A percentile compares a stretch with the other conserved stretches of the same genome.
These are phyloP conservation scores for Chironomus tentans DNA, from an alignment of 2,888 invertebrate genomes.

Conservation along the genomic window DNA sequence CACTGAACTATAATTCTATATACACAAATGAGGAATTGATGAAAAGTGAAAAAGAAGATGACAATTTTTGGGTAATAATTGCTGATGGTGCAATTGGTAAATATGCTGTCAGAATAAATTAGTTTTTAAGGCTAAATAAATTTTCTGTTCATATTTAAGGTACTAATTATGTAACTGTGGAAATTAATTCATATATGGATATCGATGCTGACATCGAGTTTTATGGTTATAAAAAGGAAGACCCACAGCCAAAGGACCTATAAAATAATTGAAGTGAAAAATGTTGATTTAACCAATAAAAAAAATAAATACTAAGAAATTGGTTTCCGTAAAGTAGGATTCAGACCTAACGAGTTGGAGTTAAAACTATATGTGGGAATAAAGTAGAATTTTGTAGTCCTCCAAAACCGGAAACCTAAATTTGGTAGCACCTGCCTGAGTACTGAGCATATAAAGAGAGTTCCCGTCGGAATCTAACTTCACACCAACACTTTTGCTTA, in stretches of 20 bases:
- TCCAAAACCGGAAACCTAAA: too few relatives aligned
- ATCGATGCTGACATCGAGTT: conserved; percentile 21
- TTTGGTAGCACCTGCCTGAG: too few relatives aligned
- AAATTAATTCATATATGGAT: conserved; percentile 15
- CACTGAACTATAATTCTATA: conserved; percentile 12
- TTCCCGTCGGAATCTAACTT: too few relatives aligned
- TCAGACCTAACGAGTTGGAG: too few relatives aligned
- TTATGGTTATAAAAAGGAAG: conserved; percentile 1
- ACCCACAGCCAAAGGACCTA: neutral
- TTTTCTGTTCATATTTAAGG: neutral
- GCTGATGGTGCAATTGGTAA: neutral
- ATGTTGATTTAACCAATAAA: too few relatives aligned
- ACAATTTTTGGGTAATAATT: conserved; percentile 7
- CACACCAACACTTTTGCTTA: too few relatives aligned
- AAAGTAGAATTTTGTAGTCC: too few relatives aligned
- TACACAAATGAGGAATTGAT: neutral
- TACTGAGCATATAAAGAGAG: too few relatives aligned
- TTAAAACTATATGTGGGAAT: too few relatives aligned
- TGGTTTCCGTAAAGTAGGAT: too few relatives aligned
- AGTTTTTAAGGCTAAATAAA: neutral
- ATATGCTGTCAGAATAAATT: neutral
- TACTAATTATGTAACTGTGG: neutral
- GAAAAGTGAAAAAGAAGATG: neutral
- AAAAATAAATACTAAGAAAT: too few relatives aligned
- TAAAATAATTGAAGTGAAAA: neutral